Percentiles rank a stretch among this genome's conserved stretches.
These are phyloP conservation scores for Passerculus sandwichensis DNA, from an alignment of 2,797 vertebrate genomes.

Conservation along the genomic window DNA sequence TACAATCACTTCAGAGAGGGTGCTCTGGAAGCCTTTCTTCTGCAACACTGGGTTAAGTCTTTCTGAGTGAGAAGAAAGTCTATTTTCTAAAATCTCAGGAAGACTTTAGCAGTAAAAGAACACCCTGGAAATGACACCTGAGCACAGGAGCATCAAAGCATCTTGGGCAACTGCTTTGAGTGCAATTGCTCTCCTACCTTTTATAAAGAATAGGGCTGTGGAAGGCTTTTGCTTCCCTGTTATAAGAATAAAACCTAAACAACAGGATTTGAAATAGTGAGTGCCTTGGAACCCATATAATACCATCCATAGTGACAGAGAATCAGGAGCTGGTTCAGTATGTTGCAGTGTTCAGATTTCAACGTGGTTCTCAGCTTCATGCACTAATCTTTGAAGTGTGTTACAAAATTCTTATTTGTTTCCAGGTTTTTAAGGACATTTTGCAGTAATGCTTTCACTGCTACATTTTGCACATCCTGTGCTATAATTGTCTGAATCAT, in stretches of 20 bases:
- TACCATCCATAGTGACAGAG: not conserved
- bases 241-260: not conserved
- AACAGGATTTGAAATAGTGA: not conserved
- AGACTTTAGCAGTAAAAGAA: not conserved
- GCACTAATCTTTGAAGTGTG: not conserved
- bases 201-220: not conserved
- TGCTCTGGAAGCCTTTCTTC: constrained; percentile 32
- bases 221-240: not conserved
- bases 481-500: not conserved
- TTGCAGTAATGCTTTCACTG: not conserved
- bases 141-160: not conserved
- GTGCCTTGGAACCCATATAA: not conserved
- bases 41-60: not conserved
- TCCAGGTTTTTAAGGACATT: not conserved
- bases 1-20: constrained; percentile 30
- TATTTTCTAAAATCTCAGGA: not conserved
- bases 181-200: not conserved
- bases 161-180: not conserved
- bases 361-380: fast-evolving
- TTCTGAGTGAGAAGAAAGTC: not conserved
- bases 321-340: not conserved
- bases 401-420: not conserved
- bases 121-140: not conserved
- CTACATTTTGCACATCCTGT: not conserved
- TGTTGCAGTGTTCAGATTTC: not conserved